Evolutionary conservation across 2,113 vertebrate genomes (phyloP).

Genomic region (Apteryx mantelli): DNA sequence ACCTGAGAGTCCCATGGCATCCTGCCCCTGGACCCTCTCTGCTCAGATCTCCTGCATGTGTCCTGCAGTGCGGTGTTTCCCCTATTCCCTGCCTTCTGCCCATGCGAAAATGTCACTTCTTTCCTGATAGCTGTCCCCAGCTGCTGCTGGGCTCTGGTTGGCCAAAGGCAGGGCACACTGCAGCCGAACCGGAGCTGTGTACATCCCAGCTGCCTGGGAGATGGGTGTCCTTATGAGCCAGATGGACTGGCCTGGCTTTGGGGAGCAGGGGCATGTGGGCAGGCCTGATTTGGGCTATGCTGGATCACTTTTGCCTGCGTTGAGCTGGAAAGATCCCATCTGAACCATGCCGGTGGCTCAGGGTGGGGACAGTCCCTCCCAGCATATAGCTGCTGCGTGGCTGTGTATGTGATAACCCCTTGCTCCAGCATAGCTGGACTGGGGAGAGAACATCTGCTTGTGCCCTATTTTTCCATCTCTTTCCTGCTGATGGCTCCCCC

Average conservation of each 20-base stretch:
- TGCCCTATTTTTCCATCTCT: not conserved
- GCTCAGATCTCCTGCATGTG: not conserved
- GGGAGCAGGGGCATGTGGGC: accelerated
- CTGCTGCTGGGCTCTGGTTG: not conserved
- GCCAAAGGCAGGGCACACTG: not conserved
- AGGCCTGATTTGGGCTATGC: not conserved
- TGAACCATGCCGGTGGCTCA: not conserved
- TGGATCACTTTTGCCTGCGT: not conserved
- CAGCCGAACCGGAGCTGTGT: too few species aligned
- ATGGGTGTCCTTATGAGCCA: too few species aligned
- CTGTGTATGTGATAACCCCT: accelerated
- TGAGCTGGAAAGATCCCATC: not conserved
- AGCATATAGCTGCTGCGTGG: not conserved
- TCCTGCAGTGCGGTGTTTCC: not conserved
- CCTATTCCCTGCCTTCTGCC: not conserved
- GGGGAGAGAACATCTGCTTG: not conserved
- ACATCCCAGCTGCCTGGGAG: too few species aligned
- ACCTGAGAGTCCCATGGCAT: accelerated
- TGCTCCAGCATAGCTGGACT: not conserved
- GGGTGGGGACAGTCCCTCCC: not conserved
- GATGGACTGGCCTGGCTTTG: not conserved
- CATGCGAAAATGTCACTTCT: accelerated
- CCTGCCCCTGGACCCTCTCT: not conserved
- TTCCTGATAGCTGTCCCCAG: accelerated
- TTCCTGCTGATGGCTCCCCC: not conserved